Base-by-base conservation (phyloP, 2,888 invertebrate species). In the Oscheius sp. region DNA sequence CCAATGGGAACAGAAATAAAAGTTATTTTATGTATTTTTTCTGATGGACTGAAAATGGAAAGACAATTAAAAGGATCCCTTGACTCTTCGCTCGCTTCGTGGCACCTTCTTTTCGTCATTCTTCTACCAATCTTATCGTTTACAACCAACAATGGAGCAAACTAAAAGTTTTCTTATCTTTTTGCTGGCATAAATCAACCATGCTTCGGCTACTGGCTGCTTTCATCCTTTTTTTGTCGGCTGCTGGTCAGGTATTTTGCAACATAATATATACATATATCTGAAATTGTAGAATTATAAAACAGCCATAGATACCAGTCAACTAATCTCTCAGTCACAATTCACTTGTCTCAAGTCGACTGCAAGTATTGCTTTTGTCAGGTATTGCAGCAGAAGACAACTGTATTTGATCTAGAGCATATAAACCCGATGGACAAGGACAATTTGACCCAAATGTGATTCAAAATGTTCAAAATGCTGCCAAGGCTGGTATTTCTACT, bases 401-500 rank as follows among this genome's bases (percentile, higher is more conserved):
- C n/a, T 5, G 2, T 14, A 4, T 28, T 54, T 8, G 14, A 26
- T 54, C 30, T 24, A 63, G 63, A 50, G 28, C 44, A 1, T 66
- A 56, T 26, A 66, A 66, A 30, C 30, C 66, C 24, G 66, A 66
- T 56, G 56, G 56, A 17, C 14, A 51, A 17, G 66, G 66, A 28
- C 24, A 30, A 12, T 66, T 56, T 45, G 66, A 66, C 30, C 33
- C 41, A n/a, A 66, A 66, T 41, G 32, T 54, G 12, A 56, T 45
- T 12, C 6, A 12, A 24, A 66, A 54, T 28, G 41, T 56, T 12
- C 41, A 66, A 8, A 38, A 38, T 56, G 54, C 66, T 17, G 12
- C 2, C n/a, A 32, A 33, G 22, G 67, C 67, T 12, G 59, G 57
- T 32, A 22, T 67, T 14, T 22, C 47, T 2, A 59, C 59, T 2